Percentiles rank a stretch among this genome's conserved stretches.
Evolutionary conservation across 2,888 invertebrate species (phyloP).

Genomic region (Oscheius sp.): DNA sequence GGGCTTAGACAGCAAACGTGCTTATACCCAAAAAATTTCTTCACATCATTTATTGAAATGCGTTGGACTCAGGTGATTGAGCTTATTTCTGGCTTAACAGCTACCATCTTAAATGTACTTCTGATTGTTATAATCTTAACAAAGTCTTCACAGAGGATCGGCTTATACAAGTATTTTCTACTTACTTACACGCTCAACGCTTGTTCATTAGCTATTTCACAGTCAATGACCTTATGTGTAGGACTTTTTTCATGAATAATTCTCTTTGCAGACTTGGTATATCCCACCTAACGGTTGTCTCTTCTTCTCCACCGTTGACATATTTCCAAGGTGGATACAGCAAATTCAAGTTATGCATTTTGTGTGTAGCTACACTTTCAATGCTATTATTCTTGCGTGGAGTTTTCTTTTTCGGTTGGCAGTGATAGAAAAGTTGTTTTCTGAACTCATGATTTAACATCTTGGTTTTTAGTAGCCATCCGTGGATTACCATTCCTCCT

Average conservation of each 20-base stretch:
- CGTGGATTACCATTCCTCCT: neutral
- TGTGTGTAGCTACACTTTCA: neutral
- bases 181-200: neutral
- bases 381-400: neutral
- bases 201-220: neutral
- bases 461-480: neutral
- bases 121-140: neutral
- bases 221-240: neutral
- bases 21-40: no score
- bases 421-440: neutral
- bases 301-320: neutral
- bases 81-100: neutral
- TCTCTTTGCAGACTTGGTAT: slow-evolving; percentile 11
- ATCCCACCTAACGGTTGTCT: neutral
- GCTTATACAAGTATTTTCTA: neutral
- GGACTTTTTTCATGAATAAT: no score
- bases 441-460: neutral
- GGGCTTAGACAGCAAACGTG: no score
- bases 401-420: slow-evolving; percentile 1
- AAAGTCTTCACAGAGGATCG: neutral
- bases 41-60: no score
- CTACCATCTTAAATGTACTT: neutral
- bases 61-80: neutral
- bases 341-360: slow-evolving; percentile 1
- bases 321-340: slow-evolving; percentile 2